Conservation (phyloP, 2,888 invertebrate species). For the Athalia rosae region DNA sequence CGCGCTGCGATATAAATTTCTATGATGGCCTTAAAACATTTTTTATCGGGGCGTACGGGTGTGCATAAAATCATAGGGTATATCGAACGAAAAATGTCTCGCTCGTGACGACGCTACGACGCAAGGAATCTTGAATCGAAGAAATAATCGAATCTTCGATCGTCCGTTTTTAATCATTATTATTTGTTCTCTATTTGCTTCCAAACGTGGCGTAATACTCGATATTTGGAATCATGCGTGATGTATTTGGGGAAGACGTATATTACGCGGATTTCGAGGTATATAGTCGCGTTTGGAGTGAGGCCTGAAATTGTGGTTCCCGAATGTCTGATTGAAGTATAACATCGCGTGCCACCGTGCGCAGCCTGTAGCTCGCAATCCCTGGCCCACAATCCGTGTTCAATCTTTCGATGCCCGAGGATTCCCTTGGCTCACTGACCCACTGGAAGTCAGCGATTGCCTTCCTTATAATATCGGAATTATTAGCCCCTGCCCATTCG, state of each 20-base stretch:
- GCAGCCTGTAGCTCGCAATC: background rate
- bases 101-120: too few species aligned
- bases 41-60: too few species aligned
- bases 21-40: too few species aligned
- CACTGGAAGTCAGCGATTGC: constrained; percentile 25
- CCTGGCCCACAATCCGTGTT: constrained; percentile 15
- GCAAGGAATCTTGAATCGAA: too few species aligned
- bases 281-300: too few species aligned
- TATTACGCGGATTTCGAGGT: background rate
- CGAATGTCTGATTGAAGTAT: constrained; percentile 15
- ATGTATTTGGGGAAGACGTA: background rate
- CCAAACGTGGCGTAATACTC: too few species aligned
- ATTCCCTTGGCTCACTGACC: constrained; percentile 42
- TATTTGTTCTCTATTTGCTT: too few species aligned
- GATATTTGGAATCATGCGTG: background rate
- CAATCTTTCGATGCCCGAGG: constrained; percentile 35
- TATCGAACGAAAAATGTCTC: too few species aligned
- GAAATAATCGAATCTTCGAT: too few species aligned
- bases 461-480: constrained; percentile 23
- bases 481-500: constrained; percentile 41
- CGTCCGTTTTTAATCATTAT: too few species aligned
- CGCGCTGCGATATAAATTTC: too few species aligned
- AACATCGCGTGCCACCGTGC: constrained; percentile 29
- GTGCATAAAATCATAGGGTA: too few species aligned
- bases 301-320: background rate